Conservation (phyloP, 2,888 invertebrate genomes). For the Baronia brevicornis region DNA sequence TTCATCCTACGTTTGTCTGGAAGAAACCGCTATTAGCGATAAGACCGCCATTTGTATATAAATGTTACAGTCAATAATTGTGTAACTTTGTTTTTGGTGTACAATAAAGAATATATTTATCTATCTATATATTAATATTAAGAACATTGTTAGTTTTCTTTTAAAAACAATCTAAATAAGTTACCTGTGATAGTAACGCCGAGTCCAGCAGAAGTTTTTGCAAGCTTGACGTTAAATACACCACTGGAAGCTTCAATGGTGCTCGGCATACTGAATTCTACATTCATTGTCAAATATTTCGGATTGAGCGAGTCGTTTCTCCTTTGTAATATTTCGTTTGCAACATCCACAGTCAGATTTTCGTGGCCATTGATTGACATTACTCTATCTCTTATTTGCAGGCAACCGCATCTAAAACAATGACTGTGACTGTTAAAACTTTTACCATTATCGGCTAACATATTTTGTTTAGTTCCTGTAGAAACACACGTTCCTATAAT, state of each 20-base stretch:
- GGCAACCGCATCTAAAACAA: conserved; percentile 84
- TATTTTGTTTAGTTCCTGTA: too few species aligned
- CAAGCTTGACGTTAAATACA: conserved; percentile 91
- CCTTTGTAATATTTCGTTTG: conserved; percentile 75
- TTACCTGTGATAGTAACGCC: conserved; percentile 92
- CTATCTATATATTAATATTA: too few species aligned
- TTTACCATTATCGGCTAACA: too few species aligned
- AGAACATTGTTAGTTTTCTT: neutral
- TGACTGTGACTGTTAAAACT: conserved; percentile 14
- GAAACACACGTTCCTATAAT: too few species aligned
- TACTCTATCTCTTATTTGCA: conserved; percentile 88
- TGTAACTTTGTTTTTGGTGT: too few species aligned
- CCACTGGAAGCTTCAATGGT: conserved; percentile 93
- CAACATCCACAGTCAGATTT: conserved; percentile 77
- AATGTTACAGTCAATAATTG: too few species aligned
- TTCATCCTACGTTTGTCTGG: too few species aligned
- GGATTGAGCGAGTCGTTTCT: conserved; percentile 73
- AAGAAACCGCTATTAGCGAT: too few species aligned
- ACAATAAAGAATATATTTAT: too few species aligned
- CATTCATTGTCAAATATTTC: conserved; percentile 84
- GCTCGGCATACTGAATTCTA: conserved; percentile 94
- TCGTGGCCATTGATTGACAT: conserved; percentile 89
- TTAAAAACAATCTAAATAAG: neutral
- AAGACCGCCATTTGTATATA: too few species aligned
- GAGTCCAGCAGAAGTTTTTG: conserved; percentile 85